phyloP scores from a whole-genome alignment of 2,113 vertebrate species.

The Trogon surrucura region DNA sequence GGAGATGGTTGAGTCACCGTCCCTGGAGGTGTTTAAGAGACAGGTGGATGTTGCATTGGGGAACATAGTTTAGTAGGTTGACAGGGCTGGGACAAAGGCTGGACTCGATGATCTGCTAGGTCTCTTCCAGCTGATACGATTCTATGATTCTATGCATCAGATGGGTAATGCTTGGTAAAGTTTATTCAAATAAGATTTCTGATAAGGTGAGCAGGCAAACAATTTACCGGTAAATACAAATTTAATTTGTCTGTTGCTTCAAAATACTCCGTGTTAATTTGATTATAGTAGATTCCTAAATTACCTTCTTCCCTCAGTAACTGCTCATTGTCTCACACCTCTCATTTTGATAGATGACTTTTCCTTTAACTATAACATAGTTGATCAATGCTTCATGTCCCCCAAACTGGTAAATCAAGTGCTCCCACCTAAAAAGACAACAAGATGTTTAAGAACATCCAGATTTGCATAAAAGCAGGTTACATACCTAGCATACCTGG shows the following conservation, averaged over 20 bases:
- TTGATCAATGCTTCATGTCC: constrained; percentile 89
- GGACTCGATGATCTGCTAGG: too few relatives aligned
- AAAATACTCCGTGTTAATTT: neutral
- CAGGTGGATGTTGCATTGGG: too few relatives aligned
- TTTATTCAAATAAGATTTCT: constrained; percentile 20
- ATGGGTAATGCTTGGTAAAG: neutral
- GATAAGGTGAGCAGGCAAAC: neutral
- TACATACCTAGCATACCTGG: neutral
- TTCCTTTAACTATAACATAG: constrained; percentile 90
- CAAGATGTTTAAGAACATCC: neutral
- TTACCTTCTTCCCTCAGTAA: constrained; percentile 24
- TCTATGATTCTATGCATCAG: neutral
- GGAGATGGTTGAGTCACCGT: too few relatives aligned
- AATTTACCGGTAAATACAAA: neutral
- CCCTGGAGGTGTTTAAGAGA: too few relatives aligned
- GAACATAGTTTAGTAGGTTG: too few relatives aligned
- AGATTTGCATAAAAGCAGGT: neutral
- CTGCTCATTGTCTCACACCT: constrained; percentile 60
- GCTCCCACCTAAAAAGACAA: constrained; percentile 89
- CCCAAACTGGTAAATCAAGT: constrained; percentile 96
- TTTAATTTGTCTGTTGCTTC: neutral
- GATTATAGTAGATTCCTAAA: neutral
- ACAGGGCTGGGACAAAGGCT: too few relatives aligned
- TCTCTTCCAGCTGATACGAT: too few relatives aligned
- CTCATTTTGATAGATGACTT: constrained; percentile 84